A percentile compares a stretch with the other conserved stretches of the same genome.
Evolutionary conservation across 1,140 invertebrate species (phyloP).

Genomic region (Asbolus verrucosus): DNA sequence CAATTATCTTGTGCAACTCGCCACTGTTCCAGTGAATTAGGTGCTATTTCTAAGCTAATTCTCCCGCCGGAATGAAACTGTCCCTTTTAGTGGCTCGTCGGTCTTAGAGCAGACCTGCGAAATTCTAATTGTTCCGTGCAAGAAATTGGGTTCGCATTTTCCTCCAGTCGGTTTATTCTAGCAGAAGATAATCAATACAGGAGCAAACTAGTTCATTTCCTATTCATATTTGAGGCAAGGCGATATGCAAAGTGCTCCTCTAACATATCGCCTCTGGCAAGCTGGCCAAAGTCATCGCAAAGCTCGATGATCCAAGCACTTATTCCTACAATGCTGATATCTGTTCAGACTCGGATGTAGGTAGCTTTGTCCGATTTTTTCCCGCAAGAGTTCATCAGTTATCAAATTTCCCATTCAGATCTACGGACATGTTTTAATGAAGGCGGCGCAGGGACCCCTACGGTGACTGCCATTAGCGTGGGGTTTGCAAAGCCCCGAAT

Average conservation of each 20-base stretch:
- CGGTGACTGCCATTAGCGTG: constrained; percentile 51
- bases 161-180: not conserved
- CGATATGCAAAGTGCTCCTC: constrained; percentile 20
- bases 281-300: constrained; percentile 19
- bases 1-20: constrained; percentile 49
- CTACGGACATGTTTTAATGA: constrained; percentile 47
- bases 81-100: constrained; percentile 35
- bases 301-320: constrained; percentile 22
- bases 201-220: constrained; percentile 17
- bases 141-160: constrained; percentile 16
- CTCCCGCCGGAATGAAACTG: constrained; percentile 44
- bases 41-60: constrained; percentile 50
- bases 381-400: not conserved
- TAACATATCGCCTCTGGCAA: constrained; percentile 18
- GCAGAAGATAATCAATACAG: constrained; percentile 6
- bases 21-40: constrained; percentile 50
- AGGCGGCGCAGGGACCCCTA: constrained; percentile 46
- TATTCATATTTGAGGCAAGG: constrained; percentile 25
- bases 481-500: constrained; percentile 44
- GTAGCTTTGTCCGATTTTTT: constrained; percentile 36
- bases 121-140: constrained; percentile 16
- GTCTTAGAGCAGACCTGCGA: not conserved
- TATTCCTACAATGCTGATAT: constrained; percentile 15
- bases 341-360: not conserved
- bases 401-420: constrained; percentile 43